Conservation (phyloP, 2,797 vertebrate species). For the Enteromius trimaculatus region DNA sequence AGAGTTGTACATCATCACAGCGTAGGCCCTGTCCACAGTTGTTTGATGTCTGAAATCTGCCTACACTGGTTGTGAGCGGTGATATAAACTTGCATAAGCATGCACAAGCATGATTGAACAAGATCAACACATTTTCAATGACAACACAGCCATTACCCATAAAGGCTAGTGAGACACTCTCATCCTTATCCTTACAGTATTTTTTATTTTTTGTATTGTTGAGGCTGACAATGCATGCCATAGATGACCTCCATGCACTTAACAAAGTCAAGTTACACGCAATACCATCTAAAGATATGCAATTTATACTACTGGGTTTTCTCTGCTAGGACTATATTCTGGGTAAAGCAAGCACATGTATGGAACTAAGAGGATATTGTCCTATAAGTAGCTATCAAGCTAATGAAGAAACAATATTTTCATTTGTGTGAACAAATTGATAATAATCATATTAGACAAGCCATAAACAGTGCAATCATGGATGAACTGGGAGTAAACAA, state of each 20-base stretch:
- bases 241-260: background rate
- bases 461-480: background rate
- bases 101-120: background rate
- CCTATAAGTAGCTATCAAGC: background rate
- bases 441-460: background rate
- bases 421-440: slow-evolving; percentile 5
- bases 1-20: background rate
- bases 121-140: background rate
- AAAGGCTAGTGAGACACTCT: background rate
- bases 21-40: background rate
- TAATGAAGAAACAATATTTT: background rate
- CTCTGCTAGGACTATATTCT: background rate
- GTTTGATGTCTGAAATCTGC: background rate
- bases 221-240: background rate
- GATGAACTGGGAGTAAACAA: background rate
- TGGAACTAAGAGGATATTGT: background rate
- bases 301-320: background rate
- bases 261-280: background rate
- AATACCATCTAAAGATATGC: background rate
- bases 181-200: background rate
- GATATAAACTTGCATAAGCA: background rate
- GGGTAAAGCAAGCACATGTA: background rate
- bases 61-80: background rate
- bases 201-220: background rate
- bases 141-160: background rate